phyloP scores from a whole-genome alignment of 1,140 invertebrate species.

The Megathymus violae region DNA sequence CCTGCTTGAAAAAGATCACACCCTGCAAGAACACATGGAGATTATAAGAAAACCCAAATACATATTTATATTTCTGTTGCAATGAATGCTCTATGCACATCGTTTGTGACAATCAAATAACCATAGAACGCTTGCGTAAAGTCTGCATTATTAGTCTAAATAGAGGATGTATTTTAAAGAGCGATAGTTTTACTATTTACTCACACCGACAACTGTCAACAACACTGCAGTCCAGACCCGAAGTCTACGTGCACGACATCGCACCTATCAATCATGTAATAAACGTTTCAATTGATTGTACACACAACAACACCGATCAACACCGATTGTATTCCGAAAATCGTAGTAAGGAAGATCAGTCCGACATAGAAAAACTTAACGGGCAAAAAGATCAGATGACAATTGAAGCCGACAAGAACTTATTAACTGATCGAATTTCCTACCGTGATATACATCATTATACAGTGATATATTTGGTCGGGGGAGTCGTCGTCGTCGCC shows the following conservation, averaged over 20 bases:
- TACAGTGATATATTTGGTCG: slow-evolving; percentile 12
- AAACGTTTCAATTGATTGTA: not conserved
- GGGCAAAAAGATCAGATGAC: not conserved
- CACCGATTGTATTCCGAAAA: not conserved
- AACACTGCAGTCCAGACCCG: not conserved
- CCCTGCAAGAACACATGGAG: not conserved
- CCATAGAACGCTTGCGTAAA: slow-evolving; percentile 8
- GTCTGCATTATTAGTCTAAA: slow-evolving; percentile 10
- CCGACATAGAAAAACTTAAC: not conserved
- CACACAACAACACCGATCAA: no score
- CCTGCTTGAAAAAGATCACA: not conserved
- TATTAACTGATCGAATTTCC: not conserved
- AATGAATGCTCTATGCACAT: not conserved
- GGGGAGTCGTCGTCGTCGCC: no score
- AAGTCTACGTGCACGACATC: not conserved
- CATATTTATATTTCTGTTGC: not conserved
- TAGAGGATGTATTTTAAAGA: slow-evolving; percentile 20
- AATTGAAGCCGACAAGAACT: not conserved
- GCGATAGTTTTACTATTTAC: slow-evolving; percentile 10
- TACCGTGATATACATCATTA: slow-evolving; percentile 27
- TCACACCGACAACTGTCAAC: not conserved
- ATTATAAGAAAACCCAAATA: not conserved
- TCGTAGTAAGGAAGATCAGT: not conserved
- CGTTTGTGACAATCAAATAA: slow-evolving; percentile 17
- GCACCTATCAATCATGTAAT: slow-evolving; percentile 7